A percentile compares a stretch with the other conserved stretches of the same genome.
Conservation (phyloP, 1,140 invertebrate genomes). For the Lerema accius region DNA sequence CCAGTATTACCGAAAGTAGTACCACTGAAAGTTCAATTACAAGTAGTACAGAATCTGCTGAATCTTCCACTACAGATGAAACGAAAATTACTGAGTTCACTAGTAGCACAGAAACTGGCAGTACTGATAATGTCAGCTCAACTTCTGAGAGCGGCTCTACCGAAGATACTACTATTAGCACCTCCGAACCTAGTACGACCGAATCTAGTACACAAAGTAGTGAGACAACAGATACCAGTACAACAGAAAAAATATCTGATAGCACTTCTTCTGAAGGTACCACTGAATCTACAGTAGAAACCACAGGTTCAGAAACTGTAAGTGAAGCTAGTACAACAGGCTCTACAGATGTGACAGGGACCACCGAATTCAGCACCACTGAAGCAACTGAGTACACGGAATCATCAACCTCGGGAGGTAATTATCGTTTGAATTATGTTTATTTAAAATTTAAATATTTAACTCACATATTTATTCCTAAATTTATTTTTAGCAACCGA, state of each 20-base stretch:
- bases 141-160: no score
- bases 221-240: slow-evolving; percentile 15
- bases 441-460: no score
- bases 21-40: no score
- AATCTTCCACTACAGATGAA: no score
- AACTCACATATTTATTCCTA: no score
- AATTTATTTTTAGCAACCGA: slow-evolving; percentile 20
- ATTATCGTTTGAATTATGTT: slow-evolving; percentile 5
- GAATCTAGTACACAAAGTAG: slow-evolving; percentile 16
- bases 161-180: no score
- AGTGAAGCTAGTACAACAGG: slow-evolving; percentile 23
- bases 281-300: slow-evolving; percentile 12
- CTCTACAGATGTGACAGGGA: slow-evolving; percentile 24
- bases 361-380: slow-evolving; percentile 36
- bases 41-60: no score
- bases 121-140: no score
- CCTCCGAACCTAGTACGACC: not conserved
- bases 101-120: no score
- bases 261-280: slow-evolving; percentile 24
- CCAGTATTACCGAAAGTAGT: no score
- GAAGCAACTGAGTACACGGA: slow-evolving; percentile 30
- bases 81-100: no score
- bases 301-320: slow-evolving; percentile 22
- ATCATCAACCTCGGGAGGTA: slow-evolving; percentile 18
- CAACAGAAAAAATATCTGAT: slow-evolving; percentile 24